These are phyloP conservation scores for Drosophila ohnishii DNA, from an alignment of 1,140 invertebrate genomes.

Conservation along the genomic window DNA sequence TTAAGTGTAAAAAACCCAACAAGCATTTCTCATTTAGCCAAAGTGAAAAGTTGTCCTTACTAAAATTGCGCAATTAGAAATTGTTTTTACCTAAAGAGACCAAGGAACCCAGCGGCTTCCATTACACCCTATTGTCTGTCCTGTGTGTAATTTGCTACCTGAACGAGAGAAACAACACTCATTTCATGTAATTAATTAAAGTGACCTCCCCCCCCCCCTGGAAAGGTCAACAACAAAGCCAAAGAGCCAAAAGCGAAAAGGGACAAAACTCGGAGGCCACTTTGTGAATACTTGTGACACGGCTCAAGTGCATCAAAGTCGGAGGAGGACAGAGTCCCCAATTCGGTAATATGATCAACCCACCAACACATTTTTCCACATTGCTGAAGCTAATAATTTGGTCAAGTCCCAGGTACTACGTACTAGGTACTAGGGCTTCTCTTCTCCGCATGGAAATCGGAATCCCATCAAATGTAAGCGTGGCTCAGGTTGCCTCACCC, in stretches of 20 bases:
- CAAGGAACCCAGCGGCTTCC: conserved; percentile 10
- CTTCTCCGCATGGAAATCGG: conserved; percentile 53
- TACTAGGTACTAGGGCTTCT: conserved; percentile 42
- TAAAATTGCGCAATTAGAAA: conserved; percentile 25
- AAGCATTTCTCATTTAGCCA: conserved; percentile 10
- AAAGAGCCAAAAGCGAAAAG: conserved; percentile 13
- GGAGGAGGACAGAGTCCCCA: background rate
- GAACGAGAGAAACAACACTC: conserved; percentile 19
- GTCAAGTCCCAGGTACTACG: conserved; percentile 2
- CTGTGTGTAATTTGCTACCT: conserved; percentile 20
- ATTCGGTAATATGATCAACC: conserved; percentile 5
- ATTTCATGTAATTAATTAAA: conserved; percentile 55
- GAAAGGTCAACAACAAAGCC: conserved; percentile 36
- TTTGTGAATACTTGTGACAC: conserved; percentile 46
- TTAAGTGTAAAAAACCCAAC: background rate
- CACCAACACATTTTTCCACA: conserved; percentile 59
- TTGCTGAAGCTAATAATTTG: conserved; percentile 58
- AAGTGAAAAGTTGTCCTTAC: conserved; percentile 21
- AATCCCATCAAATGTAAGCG: conserved; percentile 75
- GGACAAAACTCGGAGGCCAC: conserved; percentile 12
- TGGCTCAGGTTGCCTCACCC: conserved; percentile 59
- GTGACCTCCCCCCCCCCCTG: conserved; percentile 45
- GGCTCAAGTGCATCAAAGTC: conserved; percentile 54
- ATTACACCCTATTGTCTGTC: conserved; percentile 26
- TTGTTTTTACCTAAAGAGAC: conserved; percentile 19